phyloP scores from a whole-genome alignment of 2,888 invertebrate genomes.

The Buathra laborator region DNA sequence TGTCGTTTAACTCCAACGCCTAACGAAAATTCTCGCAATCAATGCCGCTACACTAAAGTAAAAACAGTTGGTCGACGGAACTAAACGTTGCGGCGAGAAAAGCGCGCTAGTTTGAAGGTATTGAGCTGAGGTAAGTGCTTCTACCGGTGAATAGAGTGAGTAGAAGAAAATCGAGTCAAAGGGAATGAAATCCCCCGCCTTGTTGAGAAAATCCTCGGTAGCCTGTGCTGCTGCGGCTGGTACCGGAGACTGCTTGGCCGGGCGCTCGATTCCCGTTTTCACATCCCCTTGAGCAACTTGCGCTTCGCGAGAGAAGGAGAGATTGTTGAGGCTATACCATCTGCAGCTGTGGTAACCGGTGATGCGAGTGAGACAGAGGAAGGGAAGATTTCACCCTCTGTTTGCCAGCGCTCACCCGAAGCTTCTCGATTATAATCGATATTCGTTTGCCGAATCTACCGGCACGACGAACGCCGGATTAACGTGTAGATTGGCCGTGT shows the following conservation, averaged over 20 bases:
- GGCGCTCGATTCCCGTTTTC: constrained; percentile 62
- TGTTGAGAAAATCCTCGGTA: constrained; percentile 63
- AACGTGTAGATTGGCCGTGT: constrained; percentile 68
- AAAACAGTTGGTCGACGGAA: not conserved
- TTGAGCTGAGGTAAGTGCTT: constrained; percentile 65
- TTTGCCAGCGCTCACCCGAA: constrained; percentile 51
- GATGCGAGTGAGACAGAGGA: constrained; percentile 11
- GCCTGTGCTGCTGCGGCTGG: constrained; percentile 20
- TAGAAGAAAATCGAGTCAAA: constrained; percentile 67
- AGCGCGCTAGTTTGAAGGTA: constrained; percentile 59
- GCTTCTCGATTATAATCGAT: constrained; percentile 68
- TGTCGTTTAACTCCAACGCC: not conserved
- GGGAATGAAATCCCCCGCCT: constrained; percentile 59
- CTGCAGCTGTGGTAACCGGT: not conserved
- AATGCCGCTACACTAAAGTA: constrained; percentile 13
- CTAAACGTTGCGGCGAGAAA: constrained; percentile 56
- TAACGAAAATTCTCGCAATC: constrained; percentile 31
- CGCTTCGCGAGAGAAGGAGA: not conserved
- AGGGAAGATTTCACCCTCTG: constrained; percentile 60
- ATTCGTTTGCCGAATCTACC: constrained; percentile 64
- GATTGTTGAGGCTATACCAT: not conserved
- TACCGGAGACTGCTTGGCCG: constrained; percentile 24
- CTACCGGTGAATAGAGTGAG: constrained; percentile 59
- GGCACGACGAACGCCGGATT: constrained; percentile 60
- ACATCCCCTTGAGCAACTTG: constrained; percentile 56